These are phyloP conservation scores for Rattus rattus DNA, from an alignment of 2,113 vertebrate genomes.

Conservation along the genomic window DNA sequence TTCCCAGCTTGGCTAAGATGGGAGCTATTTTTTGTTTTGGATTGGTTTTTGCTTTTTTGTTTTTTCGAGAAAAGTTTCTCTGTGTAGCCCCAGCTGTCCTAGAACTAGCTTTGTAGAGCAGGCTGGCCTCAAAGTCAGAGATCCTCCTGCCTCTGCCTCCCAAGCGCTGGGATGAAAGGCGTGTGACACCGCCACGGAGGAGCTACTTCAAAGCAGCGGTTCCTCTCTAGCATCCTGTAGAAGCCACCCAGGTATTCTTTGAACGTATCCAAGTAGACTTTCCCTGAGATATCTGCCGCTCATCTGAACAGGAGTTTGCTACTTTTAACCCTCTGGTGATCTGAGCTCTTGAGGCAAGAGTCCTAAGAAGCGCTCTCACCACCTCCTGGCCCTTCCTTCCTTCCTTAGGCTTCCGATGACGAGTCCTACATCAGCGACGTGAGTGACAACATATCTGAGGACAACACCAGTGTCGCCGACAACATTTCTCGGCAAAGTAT, in stretches of 20 bases:
- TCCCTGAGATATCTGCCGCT: not conserved
- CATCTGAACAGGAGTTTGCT: not conserved
- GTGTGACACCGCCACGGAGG: no score
- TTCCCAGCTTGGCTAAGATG: not conserved
- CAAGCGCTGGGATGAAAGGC: no score
- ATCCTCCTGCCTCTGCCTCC: not conserved
- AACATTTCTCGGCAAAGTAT: conserved; percentile 98
- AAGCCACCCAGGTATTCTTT: not conserved
- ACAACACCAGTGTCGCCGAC: conserved; percentile 99
- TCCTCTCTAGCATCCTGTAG: not conserved
- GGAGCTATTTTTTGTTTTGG: not conserved
- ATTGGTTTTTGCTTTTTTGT: no score
- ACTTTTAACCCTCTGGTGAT: conserved; percentile 30
- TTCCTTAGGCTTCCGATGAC: conserved; percentile 95
- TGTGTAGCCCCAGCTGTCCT: no score
- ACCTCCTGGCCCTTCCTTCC: conserved; percentile 36
- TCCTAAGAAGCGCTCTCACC: not conserved
- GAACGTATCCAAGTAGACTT: not conserved
- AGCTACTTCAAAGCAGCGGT: not conserved
- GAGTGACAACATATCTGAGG: conserved; percentile 99
- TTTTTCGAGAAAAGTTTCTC: no score
- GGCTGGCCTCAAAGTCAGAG: not conserved
- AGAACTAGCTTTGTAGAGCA: not conserved
- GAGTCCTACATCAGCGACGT: conserved; percentile 99
- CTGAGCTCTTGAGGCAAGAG: not conserved